phyloP scores from a whole-genome alignment of 2,113 vertebrate genomes.

The Casuarius casuarius region DNA sequence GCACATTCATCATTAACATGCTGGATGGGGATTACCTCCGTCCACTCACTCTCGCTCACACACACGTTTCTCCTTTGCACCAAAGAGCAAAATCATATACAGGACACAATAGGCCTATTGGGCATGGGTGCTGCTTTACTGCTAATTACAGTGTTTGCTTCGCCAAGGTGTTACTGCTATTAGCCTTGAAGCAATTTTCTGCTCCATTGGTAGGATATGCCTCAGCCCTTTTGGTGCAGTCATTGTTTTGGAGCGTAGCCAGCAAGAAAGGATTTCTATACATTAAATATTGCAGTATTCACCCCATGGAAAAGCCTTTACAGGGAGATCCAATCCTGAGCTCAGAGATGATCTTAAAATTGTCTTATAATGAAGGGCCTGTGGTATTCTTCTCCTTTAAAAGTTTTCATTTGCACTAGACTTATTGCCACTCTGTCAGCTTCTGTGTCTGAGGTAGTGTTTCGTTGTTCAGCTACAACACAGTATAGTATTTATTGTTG shows the following conservation, averaged over 20 bases:
- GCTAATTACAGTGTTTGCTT: constrained; percentile 39
- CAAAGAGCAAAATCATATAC: not conserved
- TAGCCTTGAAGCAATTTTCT: constrained; percentile 73
- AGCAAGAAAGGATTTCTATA: not conserved
- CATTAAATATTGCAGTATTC: not conserved
- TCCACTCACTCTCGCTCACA: not conserved
- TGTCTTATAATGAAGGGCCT: not conserved
- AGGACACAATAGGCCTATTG: constrained; percentile 49
- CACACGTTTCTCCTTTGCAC: constrained; percentile 11
- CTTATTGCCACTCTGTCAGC: not conserved
- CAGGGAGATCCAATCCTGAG: not conserved
- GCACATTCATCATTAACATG: constrained; percentile 42
- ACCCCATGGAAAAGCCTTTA: constrained; percentile 1
- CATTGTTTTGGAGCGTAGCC: constrained; percentile 39
- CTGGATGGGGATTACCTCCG: constrained; percentile 23
- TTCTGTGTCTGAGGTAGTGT: not conserved
- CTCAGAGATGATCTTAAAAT: not conserved
- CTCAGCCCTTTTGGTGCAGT: constrained; percentile 50
- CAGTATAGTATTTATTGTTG: not conserved
- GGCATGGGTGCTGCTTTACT: constrained; percentile 45
- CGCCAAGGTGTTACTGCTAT: constrained; percentile 39
- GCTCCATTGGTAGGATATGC: constrained; percentile 55
- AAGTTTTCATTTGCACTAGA: not conserved
- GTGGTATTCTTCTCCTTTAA: not conserved
- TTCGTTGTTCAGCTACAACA: not conserved